Evolutionary conservation across 2,888 invertebrate genomes (phyloP), one percentile per base, ranked within the genome.

Genomic region (Blera fallax): DNA sequence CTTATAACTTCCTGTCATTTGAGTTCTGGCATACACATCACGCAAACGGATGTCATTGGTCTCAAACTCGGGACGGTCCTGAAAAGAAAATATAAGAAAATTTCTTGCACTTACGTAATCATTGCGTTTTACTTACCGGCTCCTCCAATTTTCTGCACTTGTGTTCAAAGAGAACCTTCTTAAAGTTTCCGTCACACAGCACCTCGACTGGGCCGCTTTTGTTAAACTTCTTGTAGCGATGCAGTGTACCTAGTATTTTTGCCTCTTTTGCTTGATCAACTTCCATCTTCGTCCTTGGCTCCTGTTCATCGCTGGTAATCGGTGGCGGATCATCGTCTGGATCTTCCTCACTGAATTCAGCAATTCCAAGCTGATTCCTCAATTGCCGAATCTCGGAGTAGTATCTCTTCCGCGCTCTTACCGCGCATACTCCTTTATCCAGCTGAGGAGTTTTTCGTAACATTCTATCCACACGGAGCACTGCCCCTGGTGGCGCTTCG

Each of bases 51-150:
- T 95, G 60, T 95, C 96, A 88, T 94, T 94, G 11, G 95, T 96
- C 89, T 96, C 95, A 65, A 97, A 93, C 90, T 97, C 96, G 16
- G 96, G 95, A 90, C 96, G 95, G 89, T 94, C 94, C 94, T 95
- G 89, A 7, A 93, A 93, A 45, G 43, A 6, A 81, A 3, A 80
- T 69, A 52, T 7, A 32, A 18, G 16, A 62, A 16, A 73, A 18
- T n/a, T 2, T n/a, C 6, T 45, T 5, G 11, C 1, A 21, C 0
- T 21, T 24, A 37, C n/a, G n/a, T 5, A 43, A 7, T 14, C 10
- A 40, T 40, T 18, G 4, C 5, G 7, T n/a, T 16, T n/a, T 85
- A 91, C 92, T 91, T 92, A 96, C 95, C 91, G 95, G 95, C 90
- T 94, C 94, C 78, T 95, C 94, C 45, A 94, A 92, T 91, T 96